Base-by-base conservation (phyloP, 2,113 vertebrate species). In the Geothlypis trichas region DNA sequence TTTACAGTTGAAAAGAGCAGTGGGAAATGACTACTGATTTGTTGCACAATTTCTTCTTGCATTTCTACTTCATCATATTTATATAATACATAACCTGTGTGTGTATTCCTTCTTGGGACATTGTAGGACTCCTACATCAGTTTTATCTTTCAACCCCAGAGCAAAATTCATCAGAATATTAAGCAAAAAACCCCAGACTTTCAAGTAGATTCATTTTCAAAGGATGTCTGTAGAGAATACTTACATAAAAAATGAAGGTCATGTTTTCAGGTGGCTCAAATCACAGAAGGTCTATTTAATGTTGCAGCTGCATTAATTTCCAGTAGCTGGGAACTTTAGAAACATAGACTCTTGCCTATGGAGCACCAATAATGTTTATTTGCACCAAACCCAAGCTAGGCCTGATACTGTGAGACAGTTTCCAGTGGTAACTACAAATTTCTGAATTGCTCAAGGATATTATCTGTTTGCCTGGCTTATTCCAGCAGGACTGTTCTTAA, bases 1-100 rank as follows among this genome's bases (percentile, higher is more conserved):
- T 95, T 94, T 92, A 72, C 61, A 78, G 47, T 44, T 72, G 82
- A 81, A 95, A 78, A 90, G 52, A 94, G 76, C 57, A 68, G 21
- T 57, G 72, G 73, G 73, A 93, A 94, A 92, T 73, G 4, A 78
- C 41, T 92, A 65, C 69, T 81, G 68, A 95, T 89, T 94, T 89
- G 73, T 87, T 89, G 47, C 31, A 74, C 39, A 71, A 57, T 90
- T 95, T 80, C 33, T 89, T 72, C 73, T 77, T 80, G 31, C 58
- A 65, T 93, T 93, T 93, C 61, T 81, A 54, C 68, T 95, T 89
- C 57, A 86, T 95, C 91, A 88, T 55, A 22, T 89, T 92, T 95
- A 78, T 94, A n/a, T 87, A 72, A 72, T 84, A 31, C 41, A 67
- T 41, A 86, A 68, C n/a, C 28, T 49, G 3, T 69, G 33, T 44